Evolutionary conservation across 2,797 vertebrate genomes (phyloP).

Genomic region (Buphagus erythrorhynchus): DNA sequence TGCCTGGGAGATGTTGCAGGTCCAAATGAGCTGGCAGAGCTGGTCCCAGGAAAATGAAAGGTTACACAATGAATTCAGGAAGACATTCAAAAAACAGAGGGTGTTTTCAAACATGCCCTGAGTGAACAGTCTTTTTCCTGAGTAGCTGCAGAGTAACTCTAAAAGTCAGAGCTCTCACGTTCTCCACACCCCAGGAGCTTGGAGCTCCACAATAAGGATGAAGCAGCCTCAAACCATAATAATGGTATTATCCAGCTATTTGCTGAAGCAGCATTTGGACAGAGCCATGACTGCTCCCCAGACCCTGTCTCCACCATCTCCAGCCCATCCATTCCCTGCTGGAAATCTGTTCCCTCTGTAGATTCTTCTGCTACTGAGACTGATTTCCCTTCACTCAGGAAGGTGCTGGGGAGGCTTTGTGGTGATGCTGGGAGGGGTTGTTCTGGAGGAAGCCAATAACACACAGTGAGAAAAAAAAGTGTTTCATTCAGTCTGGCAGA

Average conservation of each 20-base stretch:
- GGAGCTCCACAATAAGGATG: background rate
- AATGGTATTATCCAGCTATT: background rate
- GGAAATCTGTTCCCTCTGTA: background rate
- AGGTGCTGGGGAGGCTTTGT: background rate
- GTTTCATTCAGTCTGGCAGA: background rate
- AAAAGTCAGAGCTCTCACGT: background rate
- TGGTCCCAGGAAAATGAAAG: background rate
- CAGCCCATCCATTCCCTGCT: background rate
- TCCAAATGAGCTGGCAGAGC: background rate
- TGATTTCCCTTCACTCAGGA: background rate
- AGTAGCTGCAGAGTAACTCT: background rate
- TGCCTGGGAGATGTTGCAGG: background rate
- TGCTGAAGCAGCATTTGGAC: background rate
- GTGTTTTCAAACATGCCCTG: background rate
- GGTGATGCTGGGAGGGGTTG: fast-evolving
- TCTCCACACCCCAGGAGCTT: background rate
- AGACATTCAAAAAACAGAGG: background rate
- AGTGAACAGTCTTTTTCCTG: background rate
- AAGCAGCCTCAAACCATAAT: background rate
- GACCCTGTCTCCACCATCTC: too few relatives aligned
- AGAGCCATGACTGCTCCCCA: background rate
- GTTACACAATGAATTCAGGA: background rate
- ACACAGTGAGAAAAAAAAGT: background rate
- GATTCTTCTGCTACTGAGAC: background rate
- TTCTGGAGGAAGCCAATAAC: background rate